These are phyloP conservation scores for Scaptomyza cyrtandrae DNA, from an alignment of 2,888 invertebrate species.

Conservation along the genomic window DNA sequence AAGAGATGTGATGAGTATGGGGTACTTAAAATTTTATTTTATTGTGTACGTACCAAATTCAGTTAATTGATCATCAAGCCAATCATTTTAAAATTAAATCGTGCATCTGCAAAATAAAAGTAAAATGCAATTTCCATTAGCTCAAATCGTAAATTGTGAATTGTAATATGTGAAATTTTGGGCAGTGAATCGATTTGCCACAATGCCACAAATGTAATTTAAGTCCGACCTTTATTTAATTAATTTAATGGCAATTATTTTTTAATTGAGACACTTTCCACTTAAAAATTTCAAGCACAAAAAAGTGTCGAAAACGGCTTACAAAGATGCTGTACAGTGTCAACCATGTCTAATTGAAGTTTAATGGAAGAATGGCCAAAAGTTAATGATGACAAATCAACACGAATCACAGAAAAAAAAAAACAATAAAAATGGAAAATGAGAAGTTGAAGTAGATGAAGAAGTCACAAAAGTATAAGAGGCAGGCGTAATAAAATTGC, in stretches of 20 bases:
- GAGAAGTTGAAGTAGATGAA: constrained; percentile 7
- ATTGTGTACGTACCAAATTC: constrained; percentile 40
- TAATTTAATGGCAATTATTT: constrained; percentile 56
- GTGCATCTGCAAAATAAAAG: constrained; percentile 23
- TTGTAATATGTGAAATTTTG: not conserved
- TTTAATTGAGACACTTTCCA: constrained; percentile 72
- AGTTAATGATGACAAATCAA: constrained; percentile 64
- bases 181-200: constrained; percentile 19
- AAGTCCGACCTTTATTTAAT: constrained; percentile 26
- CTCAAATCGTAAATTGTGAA: constrained; percentile 1
- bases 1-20: not conserved
- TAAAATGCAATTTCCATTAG: constrained; percentile 33
- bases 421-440: not conserved
- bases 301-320: constrained; percentile 18
- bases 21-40: constrained; percentile 8
- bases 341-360: constrained; percentile 66
- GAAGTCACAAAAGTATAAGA: constrained; percentile 28
- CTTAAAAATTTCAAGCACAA: constrained; percentile 15
- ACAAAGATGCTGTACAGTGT: constrained; percentile 34
- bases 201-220: constrained; percentile 47
- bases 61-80: constrained; percentile 35
- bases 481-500: constrained; percentile 53
- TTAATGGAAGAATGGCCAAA: constrained; percentile 60
- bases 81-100: constrained; percentile 36
- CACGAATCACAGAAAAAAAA: constrained; percentile 25